These are phyloP conservation scores for Ascidia mentula DNA, from an alignment of 23 tunicate genomes.

Conservation along the genomic window DNA sequence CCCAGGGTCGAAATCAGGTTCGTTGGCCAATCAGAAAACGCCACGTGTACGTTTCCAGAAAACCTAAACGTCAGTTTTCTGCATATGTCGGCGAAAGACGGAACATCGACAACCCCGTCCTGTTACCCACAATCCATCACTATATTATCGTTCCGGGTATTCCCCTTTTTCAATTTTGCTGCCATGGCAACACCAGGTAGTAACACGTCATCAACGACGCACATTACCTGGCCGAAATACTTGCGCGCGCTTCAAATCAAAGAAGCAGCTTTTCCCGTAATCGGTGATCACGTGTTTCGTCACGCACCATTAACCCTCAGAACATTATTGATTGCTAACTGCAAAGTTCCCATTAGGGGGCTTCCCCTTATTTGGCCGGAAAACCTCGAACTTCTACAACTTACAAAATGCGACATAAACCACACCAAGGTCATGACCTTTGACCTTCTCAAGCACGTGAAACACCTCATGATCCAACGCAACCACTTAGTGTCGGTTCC, in stretches of 20 bases:
- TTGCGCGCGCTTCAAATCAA: neutral
- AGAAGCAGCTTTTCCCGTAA: neutral
- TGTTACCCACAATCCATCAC: neutral
- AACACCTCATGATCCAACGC: neutral
- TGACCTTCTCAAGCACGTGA: neutral
- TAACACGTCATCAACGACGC: neutral
- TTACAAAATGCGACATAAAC: neutral
- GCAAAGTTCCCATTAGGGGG: neutral
- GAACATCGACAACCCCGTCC: neutral
- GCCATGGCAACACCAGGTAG: too few species aligned
- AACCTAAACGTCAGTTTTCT: neutral
- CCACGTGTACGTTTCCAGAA: too few species aligned
- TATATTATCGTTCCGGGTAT: neutral
- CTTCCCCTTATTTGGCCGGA: neutral
- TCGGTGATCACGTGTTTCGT: conserved; percentile 4
- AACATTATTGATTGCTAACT: neutral
- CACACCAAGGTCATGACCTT: neutral
- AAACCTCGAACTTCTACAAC: neutral
- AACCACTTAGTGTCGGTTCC: neutral
- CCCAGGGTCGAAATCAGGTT: neutral
- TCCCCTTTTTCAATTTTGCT: neutral
- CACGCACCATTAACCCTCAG: neutral
- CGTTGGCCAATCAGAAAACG: neutral
- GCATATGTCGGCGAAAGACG: neutral
- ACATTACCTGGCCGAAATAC: neutral